phyloP scores from a whole-genome alignment of 1,140 invertebrate genomes.

The Drosophila sulfurigaster region DNA sequence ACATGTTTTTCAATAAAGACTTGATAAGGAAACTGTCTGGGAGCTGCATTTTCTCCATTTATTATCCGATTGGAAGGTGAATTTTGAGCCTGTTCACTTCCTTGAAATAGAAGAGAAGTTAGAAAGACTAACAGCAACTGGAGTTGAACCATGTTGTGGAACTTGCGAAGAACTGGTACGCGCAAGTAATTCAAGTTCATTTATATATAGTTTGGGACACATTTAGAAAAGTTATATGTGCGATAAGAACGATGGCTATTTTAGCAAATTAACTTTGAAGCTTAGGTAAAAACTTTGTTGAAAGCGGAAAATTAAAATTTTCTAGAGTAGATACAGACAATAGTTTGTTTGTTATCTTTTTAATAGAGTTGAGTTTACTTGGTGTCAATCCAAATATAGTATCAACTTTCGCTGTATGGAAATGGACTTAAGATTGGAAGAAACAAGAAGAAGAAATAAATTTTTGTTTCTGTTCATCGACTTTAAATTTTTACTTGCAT shows the following conservation, averaged over 20 bases:
- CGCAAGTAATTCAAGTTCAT: too few relatives aligned
- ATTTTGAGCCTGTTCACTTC: not conserved
- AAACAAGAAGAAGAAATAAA: too few relatives aligned
- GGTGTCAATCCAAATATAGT: too few relatives aligned
- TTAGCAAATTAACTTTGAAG: not conserved
- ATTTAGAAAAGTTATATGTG: not conserved
- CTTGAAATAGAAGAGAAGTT: not conserved
- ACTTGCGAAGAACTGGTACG: not conserved
- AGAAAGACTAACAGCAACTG: not conserved
- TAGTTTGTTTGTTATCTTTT: too few relatives aligned
- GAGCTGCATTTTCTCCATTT: not conserved
- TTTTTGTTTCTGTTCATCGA: too few relatives aligned
- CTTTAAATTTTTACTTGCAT: too few relatives aligned
- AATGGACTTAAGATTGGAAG: too few relatives aligned
- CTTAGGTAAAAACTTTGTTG: too few relatives aligned
- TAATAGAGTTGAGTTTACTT: too few relatives aligned
- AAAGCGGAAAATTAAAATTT: too few relatives aligned
- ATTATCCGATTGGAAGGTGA: not conserved
- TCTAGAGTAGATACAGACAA: too few relatives aligned
- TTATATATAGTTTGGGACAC: not conserved
- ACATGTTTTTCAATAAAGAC: not conserved
- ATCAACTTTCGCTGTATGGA: too few relatives aligned
- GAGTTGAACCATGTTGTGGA: not conserved
- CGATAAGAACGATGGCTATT: not conserved
- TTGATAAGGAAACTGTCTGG: slow-evolving; percentile 16